Conservation (phyloP, 2,888 invertebrate species). For the Leptinotarsa haldemani region DNA sequence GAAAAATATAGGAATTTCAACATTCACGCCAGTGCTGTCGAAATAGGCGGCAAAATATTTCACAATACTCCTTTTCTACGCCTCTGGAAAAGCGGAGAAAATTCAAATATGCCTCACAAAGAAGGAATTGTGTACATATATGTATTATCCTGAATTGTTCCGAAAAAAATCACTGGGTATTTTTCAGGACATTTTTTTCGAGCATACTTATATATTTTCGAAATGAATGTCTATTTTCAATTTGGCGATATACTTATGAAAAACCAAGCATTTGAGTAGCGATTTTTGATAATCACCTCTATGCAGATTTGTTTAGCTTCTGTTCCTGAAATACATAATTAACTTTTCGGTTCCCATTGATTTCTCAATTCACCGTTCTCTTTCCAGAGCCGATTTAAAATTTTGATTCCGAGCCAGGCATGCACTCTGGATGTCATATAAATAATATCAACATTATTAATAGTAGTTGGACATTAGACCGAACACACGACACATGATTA, state of each 20-base stretch:
- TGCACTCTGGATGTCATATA: constrained; percentile 27
- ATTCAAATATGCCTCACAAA: background rate
- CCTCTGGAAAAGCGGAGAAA: background rate
- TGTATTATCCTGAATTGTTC: background rate
- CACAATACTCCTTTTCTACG: background rate
- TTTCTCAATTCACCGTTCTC: background rate
- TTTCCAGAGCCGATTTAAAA: background rate
- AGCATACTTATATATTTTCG: too few relatives aligned
- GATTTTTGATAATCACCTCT: too few relatives aligned
- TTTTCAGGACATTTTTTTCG: too few relatives aligned
- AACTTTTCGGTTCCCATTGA: too few relatives aligned
- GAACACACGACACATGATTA: constrained; percentile 38
- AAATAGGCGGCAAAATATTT: background rate
- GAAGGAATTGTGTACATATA: background rate
- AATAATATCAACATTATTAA: constrained; percentile 39
- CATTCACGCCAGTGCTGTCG: background rate
- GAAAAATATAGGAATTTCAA: background rate
- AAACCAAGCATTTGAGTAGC: too few relatives aligned
- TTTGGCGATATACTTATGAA: too few relatives aligned
- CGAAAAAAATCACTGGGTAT: background rate
- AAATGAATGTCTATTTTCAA: too few relatives aligned
- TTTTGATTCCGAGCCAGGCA: constrained; percentile 9
- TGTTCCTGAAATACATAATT: too few relatives aligned
- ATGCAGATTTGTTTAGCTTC: too few relatives aligned
- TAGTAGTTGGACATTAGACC: constrained; percentile 39